Evolutionary conservation across 2,888 invertebrate genomes (phyloP).

Genomic region (Tiliacea citrago): DNA sequence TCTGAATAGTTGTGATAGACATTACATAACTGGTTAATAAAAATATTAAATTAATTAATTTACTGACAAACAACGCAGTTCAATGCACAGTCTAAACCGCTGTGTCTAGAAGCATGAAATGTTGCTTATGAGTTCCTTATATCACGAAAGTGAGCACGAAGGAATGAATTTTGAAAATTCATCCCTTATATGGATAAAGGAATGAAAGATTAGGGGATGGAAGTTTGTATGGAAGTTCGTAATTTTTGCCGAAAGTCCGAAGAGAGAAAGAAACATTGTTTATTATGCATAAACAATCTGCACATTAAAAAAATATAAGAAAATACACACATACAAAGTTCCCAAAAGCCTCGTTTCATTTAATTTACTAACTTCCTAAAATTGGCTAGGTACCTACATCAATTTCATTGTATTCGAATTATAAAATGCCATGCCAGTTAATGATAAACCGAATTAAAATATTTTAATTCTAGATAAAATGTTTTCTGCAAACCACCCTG

Average conservation of each 20-base stretch:
- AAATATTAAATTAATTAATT: not conserved
- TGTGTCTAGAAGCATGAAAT: not conserved
- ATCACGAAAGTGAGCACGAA: not conserved
- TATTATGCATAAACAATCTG: no score
- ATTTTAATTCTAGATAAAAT: not conserved
- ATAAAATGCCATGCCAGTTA: not conserved
- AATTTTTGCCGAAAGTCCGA: not conserved
- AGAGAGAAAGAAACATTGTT: no score
- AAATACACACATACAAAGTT: no score
- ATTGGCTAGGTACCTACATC: not conserved
- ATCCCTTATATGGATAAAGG: no score
- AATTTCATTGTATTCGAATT: not conserved
- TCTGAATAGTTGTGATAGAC: not conserved
- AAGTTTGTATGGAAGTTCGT: not conserved
- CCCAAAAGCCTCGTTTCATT: no score
- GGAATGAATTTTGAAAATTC: not conserved
- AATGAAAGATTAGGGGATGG: no score
- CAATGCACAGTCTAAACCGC: not conserved
- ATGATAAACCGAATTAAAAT: not conserved
- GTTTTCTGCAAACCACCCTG: constrained; percentile 60
- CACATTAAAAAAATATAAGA: no score
- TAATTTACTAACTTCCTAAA: not conserved
- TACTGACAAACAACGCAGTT: not conserved
- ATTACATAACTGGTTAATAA: not conserved
- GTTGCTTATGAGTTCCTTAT: not conserved